Percentiles rank a stretch among this genome's conserved stretches.
Conservation (phyloP, 2,797 vertebrate genomes). For the Kryptolebias ocellatus region DNA sequence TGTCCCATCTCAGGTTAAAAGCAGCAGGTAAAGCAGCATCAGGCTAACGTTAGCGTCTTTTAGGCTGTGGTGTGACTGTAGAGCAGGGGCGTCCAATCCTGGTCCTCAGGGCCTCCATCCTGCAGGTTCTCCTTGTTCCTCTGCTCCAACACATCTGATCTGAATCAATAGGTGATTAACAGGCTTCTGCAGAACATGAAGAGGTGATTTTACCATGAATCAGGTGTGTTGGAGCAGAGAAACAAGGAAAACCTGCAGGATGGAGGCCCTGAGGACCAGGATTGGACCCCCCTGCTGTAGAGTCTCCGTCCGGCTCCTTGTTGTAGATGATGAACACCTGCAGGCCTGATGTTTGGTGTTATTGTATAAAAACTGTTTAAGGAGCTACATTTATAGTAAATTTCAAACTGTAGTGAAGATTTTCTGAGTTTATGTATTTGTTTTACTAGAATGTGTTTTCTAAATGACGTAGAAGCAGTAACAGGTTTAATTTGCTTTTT, state of each 20-base stretch:
- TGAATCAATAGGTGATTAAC: no score
- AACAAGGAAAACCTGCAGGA: no score
- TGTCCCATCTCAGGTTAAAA: constrained; percentile 70
- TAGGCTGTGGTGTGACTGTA: constrained; percentile 51
- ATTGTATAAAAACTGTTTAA: background rate
- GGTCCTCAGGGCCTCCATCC: no score
- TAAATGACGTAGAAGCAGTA: no score
- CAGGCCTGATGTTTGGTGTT: background rate
- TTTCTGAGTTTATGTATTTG: background rate
- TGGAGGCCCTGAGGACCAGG: no score
- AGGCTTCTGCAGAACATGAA: no score
- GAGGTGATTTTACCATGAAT: no score
- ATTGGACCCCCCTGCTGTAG: constrained; percentile 12
- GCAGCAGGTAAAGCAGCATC: constrained; percentile 78
- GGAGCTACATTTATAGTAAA: no score
- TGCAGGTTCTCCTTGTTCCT: no score
- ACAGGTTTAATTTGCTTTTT: background rate
- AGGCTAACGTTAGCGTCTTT: background rate
- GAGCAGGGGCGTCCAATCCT: background rate
- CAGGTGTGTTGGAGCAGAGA: no score
- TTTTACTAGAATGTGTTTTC: background rate
- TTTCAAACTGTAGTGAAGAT: no score
- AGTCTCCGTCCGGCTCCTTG: constrained; percentile 8
- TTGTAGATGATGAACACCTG: constrained; percentile 37
- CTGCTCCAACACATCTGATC: no score